Evolutionary conservation across 2,888 invertebrate genomes (phyloP), one percentile per base, ranked within the genome.

Genomic region (Uropetala carovei): DNA sequence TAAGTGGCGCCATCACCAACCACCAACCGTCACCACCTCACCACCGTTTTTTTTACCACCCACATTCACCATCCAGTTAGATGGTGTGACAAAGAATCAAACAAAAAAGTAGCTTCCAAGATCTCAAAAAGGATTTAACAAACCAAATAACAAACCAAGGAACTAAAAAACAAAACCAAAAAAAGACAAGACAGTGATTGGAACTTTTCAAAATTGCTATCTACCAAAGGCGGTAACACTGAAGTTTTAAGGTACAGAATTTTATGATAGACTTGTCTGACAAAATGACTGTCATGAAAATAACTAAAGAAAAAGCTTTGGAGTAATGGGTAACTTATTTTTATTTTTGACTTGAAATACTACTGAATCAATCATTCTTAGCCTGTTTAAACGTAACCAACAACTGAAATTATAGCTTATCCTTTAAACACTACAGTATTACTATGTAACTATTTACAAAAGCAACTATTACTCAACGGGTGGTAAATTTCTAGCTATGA

Each of bases 61-160:
- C 92, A 93, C 93, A 93, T 93, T 94, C 93, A 93, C 92, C 92
- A 93, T 93, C 93, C 92, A 93, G 85, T 92, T 86, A 92, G 92
- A 95, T 95, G 95, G 94, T 94, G 95, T 95, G 95, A 95, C 94
- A 94, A 95, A 95, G 96, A 95, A 95, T 95, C 95, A 95, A 93
- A 94, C 95, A 95, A 95, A 93, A 95, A 95, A 95, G 95, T 95
- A 96, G 94, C 95, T 95, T 95, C 91, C 92, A 92, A 60, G 56
- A 81, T 75, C 92, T 82, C 27, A 91, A 82, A 56, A 81, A 83
- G 60, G 60, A 86, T 56, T 75, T 43, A 64, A 89, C 83, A 83
- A 68, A 89, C n/a, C 64, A 43, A 68, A 43, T 58, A 86, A 89
- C 56, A 89, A 89, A 89, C 43, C 60, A 43, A 64, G 64, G n/a